Conservation (phyloP, 2,797 vertebrate species). For the Arnoldichthys spilopterus region DNA sequence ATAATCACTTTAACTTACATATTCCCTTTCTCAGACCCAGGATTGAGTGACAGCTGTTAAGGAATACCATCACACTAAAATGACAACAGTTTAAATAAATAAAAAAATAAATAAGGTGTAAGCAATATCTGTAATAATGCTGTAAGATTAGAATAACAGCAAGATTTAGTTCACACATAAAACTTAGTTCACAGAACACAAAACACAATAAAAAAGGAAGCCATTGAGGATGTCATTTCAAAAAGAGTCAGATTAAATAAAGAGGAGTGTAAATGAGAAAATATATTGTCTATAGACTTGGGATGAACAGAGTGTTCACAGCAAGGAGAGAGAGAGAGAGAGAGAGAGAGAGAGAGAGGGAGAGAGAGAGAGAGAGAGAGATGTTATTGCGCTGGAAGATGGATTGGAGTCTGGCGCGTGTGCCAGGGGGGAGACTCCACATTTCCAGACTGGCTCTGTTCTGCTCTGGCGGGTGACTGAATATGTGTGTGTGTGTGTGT, state of each 20-base stretch:
- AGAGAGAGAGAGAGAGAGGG: slow-evolving; percentile 34
- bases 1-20: not conserved
- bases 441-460: slow-evolving; percentile 78
- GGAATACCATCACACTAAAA: not conserved
- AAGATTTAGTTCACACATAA: too few species aligned
- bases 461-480: slow-evolving; percentile 55
- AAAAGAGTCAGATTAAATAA: not conserved
- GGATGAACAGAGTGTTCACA: slow-evolving; percentile 30
- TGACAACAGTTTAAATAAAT: not conserved
- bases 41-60: not conserved
- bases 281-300: slow-evolving; percentile 1
- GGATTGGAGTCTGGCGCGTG: slow-evolving; percentile 83
- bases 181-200: too few species aligned
- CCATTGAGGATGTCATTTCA: too few species aligned
- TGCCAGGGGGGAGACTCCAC: slow-evolving; percentile 83
- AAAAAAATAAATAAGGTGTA: too few species aligned
- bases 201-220: too few species aligned
- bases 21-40: too few species aligned
- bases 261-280: not conserved
- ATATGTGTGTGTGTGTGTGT: slow-evolving; percentile 34
- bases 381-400: slow-evolving; percentile 80
- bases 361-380: slow-evolving; percentile 48
- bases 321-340: slow-evolving; percentile 35
- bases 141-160: not conserved
- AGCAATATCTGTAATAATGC: not conserved